These are phyloP conservation scores for Nicator chloris DNA, from an alignment of 2,113 vertebrate species.

Conservation along the genomic window DNA sequence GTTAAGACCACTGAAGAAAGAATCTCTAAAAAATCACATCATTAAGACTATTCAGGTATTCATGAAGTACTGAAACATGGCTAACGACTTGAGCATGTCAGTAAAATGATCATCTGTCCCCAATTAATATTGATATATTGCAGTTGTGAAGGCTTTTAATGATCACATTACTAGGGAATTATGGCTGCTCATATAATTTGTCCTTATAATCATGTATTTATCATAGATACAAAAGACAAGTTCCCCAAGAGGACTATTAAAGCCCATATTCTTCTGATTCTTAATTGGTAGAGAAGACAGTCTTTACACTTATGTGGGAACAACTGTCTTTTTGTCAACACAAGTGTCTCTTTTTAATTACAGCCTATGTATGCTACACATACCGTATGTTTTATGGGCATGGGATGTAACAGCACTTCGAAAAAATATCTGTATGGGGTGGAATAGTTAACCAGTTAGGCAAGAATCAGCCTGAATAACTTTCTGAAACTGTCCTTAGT, in stretches of 20 bases:
- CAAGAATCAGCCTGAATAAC: neutral
- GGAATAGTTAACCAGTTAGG: conserved; percentile 2
- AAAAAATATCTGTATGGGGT: neutral
- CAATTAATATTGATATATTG: conserved; percentile 93
- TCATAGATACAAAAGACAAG: conserved; percentile 73
- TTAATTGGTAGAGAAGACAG: conserved; percentile 69
- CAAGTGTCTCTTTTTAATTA: conserved; percentile 54
- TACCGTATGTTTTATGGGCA: neutral
- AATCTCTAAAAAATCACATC: conserved; percentile 57
- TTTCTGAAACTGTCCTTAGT: neutral
- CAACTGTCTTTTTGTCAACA: conserved; percentile 58
- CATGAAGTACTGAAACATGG: conserved; percentile 75
- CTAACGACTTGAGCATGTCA: conserved; percentile 78
- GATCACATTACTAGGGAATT: conserved; percentile 85
- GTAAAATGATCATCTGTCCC: conserved; percentile 84
- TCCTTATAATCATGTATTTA: conserved; percentile 91
- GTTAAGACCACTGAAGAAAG: neutral
- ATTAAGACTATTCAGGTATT: conserved; percentile 79
- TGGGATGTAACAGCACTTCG: neutral
- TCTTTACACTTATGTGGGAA: conserved; percentile 42
- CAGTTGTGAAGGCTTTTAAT: conserved; percentile 81
- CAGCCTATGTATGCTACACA: neutral
- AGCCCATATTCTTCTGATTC: conserved; percentile 64
- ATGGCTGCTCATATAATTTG: conserved; percentile 87
- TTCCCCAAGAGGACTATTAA: conserved; percentile 75